Conservation (phyloP, 1,140 invertebrate genomes). For the Bombus consobrinus region DNA sequence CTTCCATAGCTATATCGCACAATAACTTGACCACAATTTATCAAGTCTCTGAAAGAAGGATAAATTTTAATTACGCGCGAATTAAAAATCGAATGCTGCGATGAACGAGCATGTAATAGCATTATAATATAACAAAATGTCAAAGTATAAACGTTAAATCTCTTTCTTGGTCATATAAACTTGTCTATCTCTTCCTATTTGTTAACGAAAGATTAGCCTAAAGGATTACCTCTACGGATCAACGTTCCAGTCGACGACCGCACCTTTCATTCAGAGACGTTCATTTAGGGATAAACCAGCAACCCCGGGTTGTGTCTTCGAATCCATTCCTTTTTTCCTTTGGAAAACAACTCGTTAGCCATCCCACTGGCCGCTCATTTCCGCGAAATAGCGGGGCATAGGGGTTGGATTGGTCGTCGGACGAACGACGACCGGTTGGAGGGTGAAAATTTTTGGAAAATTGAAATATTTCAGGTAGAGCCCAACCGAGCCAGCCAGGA, state of each 20-base stretch:
- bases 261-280: not conserved
- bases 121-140: no score
- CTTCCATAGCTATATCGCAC: no score
- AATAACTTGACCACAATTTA: no score
- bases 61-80: no score
- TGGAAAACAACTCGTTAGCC: conserved; percentile 53
- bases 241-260: not conserved
- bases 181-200: not conserved
- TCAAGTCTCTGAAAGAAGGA: no score
- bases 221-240: not conserved
- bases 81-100: no score
- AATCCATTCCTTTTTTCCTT: not conserved
- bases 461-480: conserved; percentile 65
- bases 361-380: conserved; percentile 46
- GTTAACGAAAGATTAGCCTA: not conserved
- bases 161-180: not conserved
- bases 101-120: no score
- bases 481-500: conserved; percentile 13
- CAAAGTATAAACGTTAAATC: not conserved
- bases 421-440: not conserved
- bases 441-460: conserved; percentile 68
- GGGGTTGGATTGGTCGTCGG: conserved; percentile 48
- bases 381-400: conserved; percentile 6
- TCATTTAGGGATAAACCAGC: not conserved
- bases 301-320: not conserved